Evolutionary conservation across 2,888 invertebrate species (phyloP).

Genomic region (Tetropium fuscum): DNA sequence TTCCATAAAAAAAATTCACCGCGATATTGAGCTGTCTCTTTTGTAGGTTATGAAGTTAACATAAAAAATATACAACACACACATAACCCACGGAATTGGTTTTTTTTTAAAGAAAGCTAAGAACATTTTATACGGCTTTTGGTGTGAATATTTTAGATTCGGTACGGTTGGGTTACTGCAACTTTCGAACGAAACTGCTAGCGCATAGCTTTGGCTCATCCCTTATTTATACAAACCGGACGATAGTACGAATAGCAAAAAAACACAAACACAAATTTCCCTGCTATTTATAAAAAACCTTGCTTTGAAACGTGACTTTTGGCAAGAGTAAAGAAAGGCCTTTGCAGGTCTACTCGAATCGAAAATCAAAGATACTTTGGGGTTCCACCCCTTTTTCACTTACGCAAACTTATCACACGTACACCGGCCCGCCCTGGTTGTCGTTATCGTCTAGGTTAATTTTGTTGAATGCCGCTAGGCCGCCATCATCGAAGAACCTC

Average conservation of each 20-base stretch:
- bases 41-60: no score
- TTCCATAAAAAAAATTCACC: no score
- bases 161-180: no score
- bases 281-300: slow-evolving; percentile 33
- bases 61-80: no score
- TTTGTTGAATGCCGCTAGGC: slow-evolving; percentile 78
- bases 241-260: slow-evolving; percentile 31
- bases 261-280: slow-evolving; percentile 36
- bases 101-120: no score
- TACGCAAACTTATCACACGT: slow-evolving; percentile 72
- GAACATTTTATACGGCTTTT: no score
- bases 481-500: slow-evolving; percentile 93
- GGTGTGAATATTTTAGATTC: no score
- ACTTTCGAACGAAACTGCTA: no score
- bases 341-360: slow-evolving; percentile 28
- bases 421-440: slow-evolving; percentile 88
- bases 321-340: slow-evolving; percentile 39
- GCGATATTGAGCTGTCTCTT: no score
- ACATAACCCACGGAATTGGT: no score
- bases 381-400: slow-evolving; percentile 46
- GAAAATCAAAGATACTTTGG: slow-evolving; percentile 32
- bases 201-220: background rate
- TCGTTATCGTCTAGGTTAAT: slow-evolving; percentile 88
- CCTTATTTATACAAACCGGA: slow-evolving; percentile 29
- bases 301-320: slow-evolving; percentile 33